A percentile compares a stretch with the other conserved stretches of the same genome.
phyloP scores from a whole-genome alignment of 2,113 vertebrate genomes.

The Pomatorhinus ruficollis region DNA sequence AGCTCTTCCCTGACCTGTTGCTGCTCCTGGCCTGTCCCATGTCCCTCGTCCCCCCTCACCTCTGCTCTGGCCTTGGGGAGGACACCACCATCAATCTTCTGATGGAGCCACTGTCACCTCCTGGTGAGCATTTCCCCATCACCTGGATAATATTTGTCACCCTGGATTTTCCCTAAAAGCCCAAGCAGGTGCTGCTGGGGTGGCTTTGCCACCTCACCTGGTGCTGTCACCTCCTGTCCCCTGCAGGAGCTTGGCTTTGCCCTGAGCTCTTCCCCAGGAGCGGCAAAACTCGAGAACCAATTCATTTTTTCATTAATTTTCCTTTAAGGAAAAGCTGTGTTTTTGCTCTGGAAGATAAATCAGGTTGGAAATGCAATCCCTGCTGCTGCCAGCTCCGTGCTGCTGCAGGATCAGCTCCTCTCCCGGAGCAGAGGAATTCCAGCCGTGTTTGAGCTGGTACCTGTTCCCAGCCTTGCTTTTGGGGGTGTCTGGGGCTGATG shows the following conservation, averaged over 20 bases:
- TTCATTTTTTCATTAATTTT: not conserved
- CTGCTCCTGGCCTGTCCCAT: fast-evolving
- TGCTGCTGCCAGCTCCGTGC: not conserved
- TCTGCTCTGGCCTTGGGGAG: not conserved
- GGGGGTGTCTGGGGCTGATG: not conserved
- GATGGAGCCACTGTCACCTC: not conserved
- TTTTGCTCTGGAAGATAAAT: not conserved
- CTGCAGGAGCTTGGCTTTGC: not conserved
- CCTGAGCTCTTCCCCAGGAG: not conserved
- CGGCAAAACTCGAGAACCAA: not conserved
- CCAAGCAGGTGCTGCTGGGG: not conserved
- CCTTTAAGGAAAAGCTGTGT: not conserved
- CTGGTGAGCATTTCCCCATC: not conserved
- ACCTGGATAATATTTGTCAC: not conserved
- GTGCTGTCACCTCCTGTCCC: not conserved
- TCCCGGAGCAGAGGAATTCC: fast-evolving
- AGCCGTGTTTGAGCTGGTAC: not conserved
- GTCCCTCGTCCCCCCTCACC: fast-evolving
- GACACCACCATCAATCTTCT: not conserved
- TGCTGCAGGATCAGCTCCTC: not conserved
- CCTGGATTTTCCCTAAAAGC: not conserved
- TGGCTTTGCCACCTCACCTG: fast-evolving
- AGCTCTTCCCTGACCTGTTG: not conserved
- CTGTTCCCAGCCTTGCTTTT: not conserved
- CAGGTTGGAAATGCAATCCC: not conserved